Evolutionary conservation across 2,888 invertebrate genomes (phyloP).

Genomic region (Drosophila parthenogenetica): DNA sequence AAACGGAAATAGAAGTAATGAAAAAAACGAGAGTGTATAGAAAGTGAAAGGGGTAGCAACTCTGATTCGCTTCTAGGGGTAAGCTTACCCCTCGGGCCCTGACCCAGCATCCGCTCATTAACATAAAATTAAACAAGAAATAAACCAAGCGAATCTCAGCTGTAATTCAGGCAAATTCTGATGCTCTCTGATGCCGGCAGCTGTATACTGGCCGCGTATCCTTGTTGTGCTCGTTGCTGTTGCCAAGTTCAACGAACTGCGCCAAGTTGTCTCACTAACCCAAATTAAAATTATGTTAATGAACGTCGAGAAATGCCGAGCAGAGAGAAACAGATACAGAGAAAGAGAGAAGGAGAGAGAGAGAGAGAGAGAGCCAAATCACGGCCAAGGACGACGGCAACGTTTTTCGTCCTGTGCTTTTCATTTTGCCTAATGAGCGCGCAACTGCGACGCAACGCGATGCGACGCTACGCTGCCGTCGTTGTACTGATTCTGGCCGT

Average conservation of each 20-base stretch:
- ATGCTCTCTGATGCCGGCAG: slow-evolving; percentile 57
- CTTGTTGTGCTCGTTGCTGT: slow-evolving; percentile 31
- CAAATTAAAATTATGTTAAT: slow-evolving; percentile 85
- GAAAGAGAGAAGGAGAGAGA: slow-evolving; percentile 18
- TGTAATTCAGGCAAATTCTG: slow-evolving; percentile 50
- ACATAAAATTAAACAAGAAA: slow-evolving; percentile 71
- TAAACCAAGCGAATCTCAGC: neutral
- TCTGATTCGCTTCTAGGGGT: slow-evolving; percentile 28
- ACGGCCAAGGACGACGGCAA: slow-evolving; percentile 80
- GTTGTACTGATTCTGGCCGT: slow-evolving; percentile 30
- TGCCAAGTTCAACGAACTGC: slow-evolving; percentile 72
- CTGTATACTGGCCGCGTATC: slow-evolving; percentile 39
- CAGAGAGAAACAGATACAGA: slow-evolving; percentile 9
- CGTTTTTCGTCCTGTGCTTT: slow-evolving; percentile 54
- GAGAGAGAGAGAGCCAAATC: slow-evolving; percentile 55
- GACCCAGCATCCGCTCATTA: slow-evolving; percentile 71
- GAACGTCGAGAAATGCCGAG: slow-evolving; percentile 52
- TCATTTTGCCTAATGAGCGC: slow-evolving; percentile 75
- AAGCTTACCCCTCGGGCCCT: slow-evolving; percentile 41
- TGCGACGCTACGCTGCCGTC: slow-evolving; percentile 1
- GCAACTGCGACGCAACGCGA: slow-evolving; percentile 39
- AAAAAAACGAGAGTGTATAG: slow-evolving; percentile 53
- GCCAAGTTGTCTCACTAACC: slow-evolving; percentile 81
- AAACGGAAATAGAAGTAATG: slow-evolving; percentile 36
- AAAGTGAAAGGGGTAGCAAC: slow-evolving; percentile 69